Evolutionary conservation across 2,797 vertebrate species (phyloP).

Genomic region (Gallinago stenura): DNA sequence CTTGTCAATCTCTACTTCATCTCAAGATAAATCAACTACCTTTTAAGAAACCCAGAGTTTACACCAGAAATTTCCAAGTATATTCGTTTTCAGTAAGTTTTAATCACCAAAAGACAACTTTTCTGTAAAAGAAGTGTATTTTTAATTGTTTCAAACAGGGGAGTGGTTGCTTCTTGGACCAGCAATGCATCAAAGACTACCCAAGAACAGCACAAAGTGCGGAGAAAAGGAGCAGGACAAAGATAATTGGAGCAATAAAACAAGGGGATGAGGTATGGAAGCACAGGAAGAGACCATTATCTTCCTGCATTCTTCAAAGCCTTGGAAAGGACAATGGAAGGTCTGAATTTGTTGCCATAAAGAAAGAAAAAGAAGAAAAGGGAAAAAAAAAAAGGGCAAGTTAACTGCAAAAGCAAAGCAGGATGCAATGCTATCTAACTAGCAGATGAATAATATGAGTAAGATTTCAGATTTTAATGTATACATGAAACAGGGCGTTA

Average conservation of each 20-base stretch:
- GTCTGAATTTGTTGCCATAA: neutral
- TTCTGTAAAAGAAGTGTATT: neutral
- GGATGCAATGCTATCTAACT: neutral
- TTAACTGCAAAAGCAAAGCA: neutral
- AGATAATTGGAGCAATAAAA: constrained; percentile 30
- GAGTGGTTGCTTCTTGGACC: neutral
- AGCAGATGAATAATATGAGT: neutral
- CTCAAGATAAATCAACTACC: neutral
- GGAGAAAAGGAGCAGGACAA: neutral
- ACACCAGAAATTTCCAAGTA: neutral
- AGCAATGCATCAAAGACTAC: neutral
- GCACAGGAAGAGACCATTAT: constrained; percentile 4
- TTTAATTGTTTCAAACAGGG: neutral
- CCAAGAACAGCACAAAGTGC: neutral
- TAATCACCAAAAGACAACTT: neutral
- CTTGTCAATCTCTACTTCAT: no score
- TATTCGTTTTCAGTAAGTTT: neutral
- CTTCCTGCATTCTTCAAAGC: neutral
- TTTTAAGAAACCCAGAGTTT: neutral
- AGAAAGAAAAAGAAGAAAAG: neutral
- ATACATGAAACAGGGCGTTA: neutral
- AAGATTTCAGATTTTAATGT: neutral
- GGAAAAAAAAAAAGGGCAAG: neutral
- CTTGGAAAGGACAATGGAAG: neutral
- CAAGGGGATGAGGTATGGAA: neutral